Base-by-base conservation (phyloP, 2,113 vertebrate species). In the Lichenostomus cassidix region DNA sequence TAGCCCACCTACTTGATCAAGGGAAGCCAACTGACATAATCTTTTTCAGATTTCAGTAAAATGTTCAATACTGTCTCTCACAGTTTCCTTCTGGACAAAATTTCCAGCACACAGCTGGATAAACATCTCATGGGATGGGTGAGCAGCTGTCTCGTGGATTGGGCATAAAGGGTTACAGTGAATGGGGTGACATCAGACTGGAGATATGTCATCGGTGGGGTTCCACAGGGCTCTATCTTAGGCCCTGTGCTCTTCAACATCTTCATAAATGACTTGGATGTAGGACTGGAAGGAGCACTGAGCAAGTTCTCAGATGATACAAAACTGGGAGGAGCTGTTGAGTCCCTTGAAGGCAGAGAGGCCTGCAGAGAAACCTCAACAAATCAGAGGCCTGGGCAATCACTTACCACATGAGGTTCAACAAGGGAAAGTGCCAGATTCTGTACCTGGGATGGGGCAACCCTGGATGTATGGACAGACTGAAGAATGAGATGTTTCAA, bases 261-360 rank as follows among this genome's bases (percentile, higher is more conserved):
- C 35, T 29, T 67, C 71, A 9, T 17, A 35, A 42, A 65, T 12
- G 4, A 14, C 13, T 35, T 29, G 31, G 63, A 24, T 8, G 12
- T 29, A 65, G 13, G 20, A 35, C 44, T 46, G 16, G 25, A 35
- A 67, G 7, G 21, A 20, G 24, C 10, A 9, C 29, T 65, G 24
- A 42, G 20, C 24, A 49, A 58, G 10, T 23, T 21, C 0, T 0
- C 20, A 58, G 52, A 28, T 9, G 15, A 49, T 3, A n/a, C 10
- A 31, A 58, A 21, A 10, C 15, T 58, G 15, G 44, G 29, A 49
- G 35, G 29, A 41, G 24, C 12, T 75, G 8, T 21, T 41, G 10
- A 7, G 29, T 58, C 15, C 29, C 20, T 56, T 20, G 41, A 11
- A 65, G 28, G 23, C 50, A 65, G 24, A 12, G 21, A 49, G 7